Base-by-base conservation (phyloP, 2,113 vertebrate genomes). In the Antechinus flavipes region DNA sequence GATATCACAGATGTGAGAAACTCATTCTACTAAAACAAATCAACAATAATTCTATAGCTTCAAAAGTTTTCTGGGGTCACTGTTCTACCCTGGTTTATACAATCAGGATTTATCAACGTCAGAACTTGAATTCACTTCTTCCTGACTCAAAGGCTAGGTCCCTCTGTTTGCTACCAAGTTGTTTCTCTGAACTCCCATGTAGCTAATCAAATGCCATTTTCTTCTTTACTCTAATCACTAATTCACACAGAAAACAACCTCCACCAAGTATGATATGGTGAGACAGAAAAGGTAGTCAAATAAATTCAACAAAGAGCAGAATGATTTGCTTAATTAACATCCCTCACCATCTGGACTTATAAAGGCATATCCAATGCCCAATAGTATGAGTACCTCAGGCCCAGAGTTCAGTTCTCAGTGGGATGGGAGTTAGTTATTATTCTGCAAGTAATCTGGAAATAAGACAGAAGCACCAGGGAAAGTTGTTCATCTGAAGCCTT, bases 371-470 rank as follows among this genome's bases (percentile, higher is more conserved):
- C 0, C 46, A 56, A 76, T 25, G 50, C 1, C 11, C 68, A 91
- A 2, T 7, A 16, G 61, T 26, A 8, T 91, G 90, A 2, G 8
- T 50, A 93, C 55, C 53, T 91, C 14, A 46, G 9, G 52, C 14
- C 25, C 16, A 0, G 58, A 96, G n/a, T 54, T 90, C 84, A 61
- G 90, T 27, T 61, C 52, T 55, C 10, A 89, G 55, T 54, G 1
- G 90, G 56, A 52, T 90, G 26, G 0, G 0, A 50, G 9, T 52
- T 58, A 49, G n/a, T 23, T 7, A 54, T 0, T 26, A 1, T 0
- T 6, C 50, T 9, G 23, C 27, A 12, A 54, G 90, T 90, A 95
- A 11, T 16, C 47, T 46, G 5, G 0, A 54, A 14, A 92, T 47
- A 58, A 9, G 0, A 90, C 54, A 26, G 50, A 42, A 54, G 50